A percentile compares a stretch with the other conserved stretches of the same genome.
phyloP scores from a whole-genome alignment of 2,113 vertebrate species.

The Phocoena sinus region DNA sequence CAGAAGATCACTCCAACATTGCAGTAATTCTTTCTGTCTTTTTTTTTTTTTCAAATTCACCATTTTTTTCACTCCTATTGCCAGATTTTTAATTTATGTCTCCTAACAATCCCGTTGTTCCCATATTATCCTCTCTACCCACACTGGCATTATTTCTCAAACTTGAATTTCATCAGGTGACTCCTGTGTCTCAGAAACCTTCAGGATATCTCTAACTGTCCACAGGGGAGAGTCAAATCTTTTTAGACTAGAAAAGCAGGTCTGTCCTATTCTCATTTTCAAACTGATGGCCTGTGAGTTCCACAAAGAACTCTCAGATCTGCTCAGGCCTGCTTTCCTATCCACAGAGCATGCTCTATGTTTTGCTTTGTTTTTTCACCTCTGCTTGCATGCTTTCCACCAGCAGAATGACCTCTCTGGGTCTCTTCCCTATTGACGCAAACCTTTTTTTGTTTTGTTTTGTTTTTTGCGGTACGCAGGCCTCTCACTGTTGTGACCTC shows the following conservation, averaged over 20 bases:
- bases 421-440: not conserved
- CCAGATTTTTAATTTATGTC: not conserved
- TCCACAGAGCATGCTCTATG: accelerated
- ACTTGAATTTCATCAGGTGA: not conserved
- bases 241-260: no score
- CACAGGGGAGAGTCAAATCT: not conserved
- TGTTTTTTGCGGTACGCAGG: no score
- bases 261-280: not conserved
- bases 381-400: accelerated
- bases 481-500: no score
- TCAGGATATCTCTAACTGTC: accelerated
- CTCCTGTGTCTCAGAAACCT: not conserved
- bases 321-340: not conserved
- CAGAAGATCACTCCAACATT: accelerated
- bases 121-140: no score
- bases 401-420: accelerated
- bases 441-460: no score
- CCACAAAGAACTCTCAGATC: not conserved
- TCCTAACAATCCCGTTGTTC: not conserved
- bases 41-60: no score
- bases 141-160: not conserved
- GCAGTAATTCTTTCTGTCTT: accelerated
- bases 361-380: not conserved
- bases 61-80: not conserved
- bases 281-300: not conserved